Percentiles rank a stretch among this genome's conserved stretches.
Conservation (phyloP, 2,113 vertebrate species). For the Chitala chitala region DNA sequence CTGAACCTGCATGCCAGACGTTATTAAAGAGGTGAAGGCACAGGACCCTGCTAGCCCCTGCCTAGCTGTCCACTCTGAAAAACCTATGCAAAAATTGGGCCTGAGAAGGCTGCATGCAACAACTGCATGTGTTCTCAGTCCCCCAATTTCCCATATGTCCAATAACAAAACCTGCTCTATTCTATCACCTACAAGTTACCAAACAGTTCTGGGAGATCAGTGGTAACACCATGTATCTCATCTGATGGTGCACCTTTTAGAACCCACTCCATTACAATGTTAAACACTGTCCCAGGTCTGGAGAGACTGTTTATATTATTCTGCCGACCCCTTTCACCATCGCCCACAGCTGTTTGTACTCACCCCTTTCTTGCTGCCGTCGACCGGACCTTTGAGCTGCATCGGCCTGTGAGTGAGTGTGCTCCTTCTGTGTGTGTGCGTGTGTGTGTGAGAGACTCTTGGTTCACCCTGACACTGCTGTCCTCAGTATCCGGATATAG, state of each 20-base stretch:
- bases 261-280: background rate
- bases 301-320: background rate
- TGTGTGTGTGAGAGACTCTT: background rate
- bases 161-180: no score
- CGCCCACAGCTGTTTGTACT: background rate
- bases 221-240: background rate
- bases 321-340: background rate
- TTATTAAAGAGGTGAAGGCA: no score
- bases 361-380: background rate
- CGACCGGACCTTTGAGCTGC: background rate
- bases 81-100: background rate
- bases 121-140: background rate
- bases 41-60: background rate
- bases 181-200: background rate
- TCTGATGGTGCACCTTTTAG: background rate
- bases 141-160: background rate
- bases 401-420: background rate
- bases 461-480: background rate
- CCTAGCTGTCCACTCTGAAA: background rate
- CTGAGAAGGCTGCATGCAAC: background rate
- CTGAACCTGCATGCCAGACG: no score
- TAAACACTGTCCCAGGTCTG: background rate
- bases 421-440: background rate
- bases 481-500: background rate
- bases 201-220: background rate